Evolutionary conservation across 2,113 vertebrate species (phyloP).

Genomic region (Hoplias malabaricus): DNA sequence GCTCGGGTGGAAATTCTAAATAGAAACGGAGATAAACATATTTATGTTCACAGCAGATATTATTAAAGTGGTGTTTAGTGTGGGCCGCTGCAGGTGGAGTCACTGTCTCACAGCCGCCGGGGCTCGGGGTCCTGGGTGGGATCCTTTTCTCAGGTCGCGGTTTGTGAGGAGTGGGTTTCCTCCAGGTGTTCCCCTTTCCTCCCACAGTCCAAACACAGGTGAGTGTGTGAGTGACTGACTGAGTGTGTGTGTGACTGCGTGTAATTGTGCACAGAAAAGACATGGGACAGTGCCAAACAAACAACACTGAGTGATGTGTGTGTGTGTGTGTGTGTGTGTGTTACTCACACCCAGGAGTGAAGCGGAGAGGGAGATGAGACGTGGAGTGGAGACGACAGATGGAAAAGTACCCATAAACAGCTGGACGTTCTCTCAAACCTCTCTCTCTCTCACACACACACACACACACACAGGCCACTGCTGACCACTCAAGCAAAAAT

Average conservation of each 20-base stretch:
- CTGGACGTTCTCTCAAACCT: conserved; percentile 46
- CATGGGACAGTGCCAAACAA: conserved; percentile 30
- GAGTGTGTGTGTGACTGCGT: background rate
- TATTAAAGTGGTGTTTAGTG: too few relatives aligned
- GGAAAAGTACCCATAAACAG: conserved; percentile 47
- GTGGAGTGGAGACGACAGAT: conserved; percentile 51
- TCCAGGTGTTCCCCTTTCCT: too few relatives aligned
- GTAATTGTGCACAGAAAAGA: background rate
- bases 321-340: conserved; percentile 21
- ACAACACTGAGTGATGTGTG: conserved; percentile 22
- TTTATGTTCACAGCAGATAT: too few relatives aligned
- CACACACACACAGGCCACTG: conserved; percentile 27
- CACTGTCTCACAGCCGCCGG: too few relatives aligned
- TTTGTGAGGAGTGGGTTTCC: too few relatives aligned
- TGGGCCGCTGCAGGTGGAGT: too few relatives aligned
- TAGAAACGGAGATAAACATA: too few relatives aligned
- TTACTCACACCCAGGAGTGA: background rate
- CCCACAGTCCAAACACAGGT: too few relatives aligned
- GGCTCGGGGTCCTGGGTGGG: too few relatives aligned
- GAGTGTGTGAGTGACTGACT: background rate
- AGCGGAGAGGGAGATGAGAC: background rate
- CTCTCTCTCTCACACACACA: too few relatives aligned
- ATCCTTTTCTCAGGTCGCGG: too few relatives aligned
- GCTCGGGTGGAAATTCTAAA: too few relatives aligned
- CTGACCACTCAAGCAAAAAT: conserved; percentile 25